Evolutionary conservation across 1,140 invertebrate species (phyloP).

Genomic region (Akabosia matsudoensis): DNA sequence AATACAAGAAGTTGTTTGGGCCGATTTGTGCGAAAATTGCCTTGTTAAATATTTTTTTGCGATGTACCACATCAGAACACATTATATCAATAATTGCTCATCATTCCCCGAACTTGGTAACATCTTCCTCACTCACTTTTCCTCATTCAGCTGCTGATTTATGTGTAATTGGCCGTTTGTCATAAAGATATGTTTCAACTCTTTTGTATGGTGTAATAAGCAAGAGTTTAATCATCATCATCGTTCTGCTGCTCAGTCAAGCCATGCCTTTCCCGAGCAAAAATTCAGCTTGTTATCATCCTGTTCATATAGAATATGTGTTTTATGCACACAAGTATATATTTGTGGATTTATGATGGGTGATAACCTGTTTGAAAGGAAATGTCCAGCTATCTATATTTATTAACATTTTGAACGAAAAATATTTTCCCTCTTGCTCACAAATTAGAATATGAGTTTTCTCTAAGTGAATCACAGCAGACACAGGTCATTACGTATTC

Average conservation of each 20-base stretch:
- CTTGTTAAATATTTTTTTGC: not conserved
- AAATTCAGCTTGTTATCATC: slow-evolving; percentile 23
- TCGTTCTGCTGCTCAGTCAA: not conserved
- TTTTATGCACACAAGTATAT: slow-evolving; percentile 15
- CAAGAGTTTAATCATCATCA: not conserved
- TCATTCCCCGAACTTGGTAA: not conserved
- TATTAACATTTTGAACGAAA: not conserved
- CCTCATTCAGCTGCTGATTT: not conserved
- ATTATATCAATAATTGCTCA: not conserved
- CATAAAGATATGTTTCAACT: slow-evolving; percentile 13
- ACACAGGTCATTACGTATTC: too few species aligned
- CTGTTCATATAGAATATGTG: not conserved
- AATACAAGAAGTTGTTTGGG: not conserved
- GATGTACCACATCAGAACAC: not conserved
- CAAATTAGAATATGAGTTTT: not conserved
- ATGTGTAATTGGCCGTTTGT: slow-evolving; percentile 9
- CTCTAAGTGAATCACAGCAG: not conserved
- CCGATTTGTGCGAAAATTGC: not conserved
- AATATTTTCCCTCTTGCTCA: not conserved
- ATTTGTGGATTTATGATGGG: slow-evolving; percentile 12
- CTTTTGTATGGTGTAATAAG: not conserved
- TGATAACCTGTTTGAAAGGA: slow-evolving; percentile 23
- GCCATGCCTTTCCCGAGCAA: not conserved
- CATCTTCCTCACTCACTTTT: not conserved
- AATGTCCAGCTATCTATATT: slow-evolving; percentile 12